A percentile compares a stretch with the other conserved stretches of the same genome.
These are phyloP conservation scores for Luperina testacea DNA, from an alignment of 2,888 invertebrate species.

Conservation along the genomic window DNA sequence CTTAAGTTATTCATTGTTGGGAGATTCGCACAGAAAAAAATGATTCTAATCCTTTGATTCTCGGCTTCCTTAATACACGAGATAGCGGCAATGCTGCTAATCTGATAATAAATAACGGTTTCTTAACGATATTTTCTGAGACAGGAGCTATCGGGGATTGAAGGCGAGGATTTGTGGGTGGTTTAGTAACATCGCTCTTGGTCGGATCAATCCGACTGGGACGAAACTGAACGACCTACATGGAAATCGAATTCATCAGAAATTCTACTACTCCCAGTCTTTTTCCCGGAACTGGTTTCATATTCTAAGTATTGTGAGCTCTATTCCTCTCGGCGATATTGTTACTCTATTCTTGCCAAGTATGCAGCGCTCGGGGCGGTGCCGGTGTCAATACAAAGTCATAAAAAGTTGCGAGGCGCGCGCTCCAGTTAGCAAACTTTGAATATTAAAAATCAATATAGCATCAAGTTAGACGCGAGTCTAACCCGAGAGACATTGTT, in stretches of 20 bases:
- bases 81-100: constrained; percentile 57
- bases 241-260: constrained; percentile 36
- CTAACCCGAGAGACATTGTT: constrained; percentile 31
- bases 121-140: constrained; percentile 56
- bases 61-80: constrained; percentile 27
- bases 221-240: constrained; percentile 19
- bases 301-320: constrained; percentile 25
- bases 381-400: constrained; percentile 50
- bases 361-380: constrained; percentile 36
- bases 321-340: constrained; percentile 19
- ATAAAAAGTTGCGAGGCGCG: constrained; percentile 51
- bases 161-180: constrained; percentile 48
- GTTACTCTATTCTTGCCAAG: constrained; percentile 33
- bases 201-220: constrained; percentile 35
- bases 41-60: constrained; percentile 56
- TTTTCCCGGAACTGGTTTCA: constrained; percentile 11
- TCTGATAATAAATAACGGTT: constrained; percentile 66
- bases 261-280: constrained; percentile 26
- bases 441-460: constrained; percentile 62
- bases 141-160: constrained; percentile 50
- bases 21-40: constrained; percentile 35
- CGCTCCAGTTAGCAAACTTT: constrained; percentile 60
- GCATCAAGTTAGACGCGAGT: constrained; percentile 39
- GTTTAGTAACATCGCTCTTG: constrained; percentile 49
- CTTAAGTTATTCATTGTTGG: constrained; percentile 54